A percentile compares a stretch with the other conserved stretches of the same genome.
Conservation (phyloP, 2,113 vertebrate species). For the Odocoileus virginianus region DNA sequence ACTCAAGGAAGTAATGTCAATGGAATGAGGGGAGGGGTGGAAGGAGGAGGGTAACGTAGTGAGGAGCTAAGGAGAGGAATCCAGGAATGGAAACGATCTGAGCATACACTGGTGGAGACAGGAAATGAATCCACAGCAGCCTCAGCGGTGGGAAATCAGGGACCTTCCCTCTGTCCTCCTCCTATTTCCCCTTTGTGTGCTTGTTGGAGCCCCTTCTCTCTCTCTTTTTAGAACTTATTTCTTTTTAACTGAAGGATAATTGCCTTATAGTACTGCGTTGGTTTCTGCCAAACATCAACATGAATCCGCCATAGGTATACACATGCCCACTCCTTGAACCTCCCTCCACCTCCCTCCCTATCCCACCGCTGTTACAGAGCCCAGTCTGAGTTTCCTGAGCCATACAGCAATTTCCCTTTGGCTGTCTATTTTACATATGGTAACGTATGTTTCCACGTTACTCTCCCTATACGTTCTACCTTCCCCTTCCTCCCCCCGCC, state of each 20-base stretch:
- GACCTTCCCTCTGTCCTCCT: neutral
- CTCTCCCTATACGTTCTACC: neutral
- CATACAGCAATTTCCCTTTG: neutral
- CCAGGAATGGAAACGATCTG: neutral
- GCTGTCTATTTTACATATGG: neutral
- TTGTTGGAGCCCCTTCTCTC: neutral
- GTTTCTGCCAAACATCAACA: neutral
- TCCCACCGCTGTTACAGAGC: neutral
- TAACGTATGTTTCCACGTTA: neutral
- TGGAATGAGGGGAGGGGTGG: neutral
- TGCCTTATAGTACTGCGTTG: neutral
- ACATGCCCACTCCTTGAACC: neutral
- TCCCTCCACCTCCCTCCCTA: neutral
- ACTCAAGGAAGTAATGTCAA: neutral
- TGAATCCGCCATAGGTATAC: neutral
- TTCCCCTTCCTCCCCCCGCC: neutral
- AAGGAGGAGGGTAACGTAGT: accelerated
- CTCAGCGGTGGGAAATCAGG: too few species aligned
- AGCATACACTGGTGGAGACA: neutral
- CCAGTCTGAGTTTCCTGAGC: neutral
- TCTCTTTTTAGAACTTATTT: neutral
- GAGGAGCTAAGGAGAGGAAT: neutral
- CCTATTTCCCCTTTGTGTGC: neutral
- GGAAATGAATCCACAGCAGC: neutral
- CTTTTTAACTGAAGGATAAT: neutral